Percentiles rank a stretch among this genome's conserved stretches.
These are phyloP conservation scores for Chaitophorus viminalis DNA, from an alignment of 2,888 invertebrate genomes.

Conservation along the genomic window DNA sequence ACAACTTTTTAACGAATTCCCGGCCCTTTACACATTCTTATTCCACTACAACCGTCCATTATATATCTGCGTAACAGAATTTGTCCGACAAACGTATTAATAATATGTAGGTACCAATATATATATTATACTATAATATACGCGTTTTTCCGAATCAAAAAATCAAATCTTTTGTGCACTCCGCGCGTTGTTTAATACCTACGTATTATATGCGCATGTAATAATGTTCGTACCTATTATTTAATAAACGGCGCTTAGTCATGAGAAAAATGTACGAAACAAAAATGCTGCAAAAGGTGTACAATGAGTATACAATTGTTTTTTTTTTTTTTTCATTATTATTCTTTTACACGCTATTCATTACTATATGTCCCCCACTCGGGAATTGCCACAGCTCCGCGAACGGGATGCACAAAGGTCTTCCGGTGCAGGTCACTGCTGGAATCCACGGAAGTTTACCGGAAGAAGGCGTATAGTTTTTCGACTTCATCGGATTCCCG, in stretches of 20 bases:
- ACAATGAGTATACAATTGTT: neutral
- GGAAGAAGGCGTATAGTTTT: constrained; percentile 61
- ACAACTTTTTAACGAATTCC: neutral
- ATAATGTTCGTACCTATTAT: too few species aligned
- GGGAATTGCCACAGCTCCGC: constrained; percentile 30
- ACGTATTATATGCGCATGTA: neutral
- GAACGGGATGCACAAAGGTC: constrained; percentile 32
- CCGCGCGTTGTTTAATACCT: constrained; percentile 9
- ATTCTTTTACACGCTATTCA: constrained; percentile 16
- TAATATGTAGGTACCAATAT: too few species aligned
- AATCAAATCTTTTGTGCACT: constrained; percentile 59
- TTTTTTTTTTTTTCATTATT: constrained; percentile 15
- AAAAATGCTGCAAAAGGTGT: constrained; percentile 12
- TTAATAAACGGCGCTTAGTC: constrained; percentile 56
- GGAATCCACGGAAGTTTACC: constrained; percentile 61
- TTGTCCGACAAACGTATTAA: too few species aligned
- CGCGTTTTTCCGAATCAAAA: constrained; percentile 29
- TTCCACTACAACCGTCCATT: neutral
- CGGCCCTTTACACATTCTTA: neutral
- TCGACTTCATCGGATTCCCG: constrained; percentile 52
- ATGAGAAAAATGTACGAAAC: constrained; percentile 53
- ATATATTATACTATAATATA: too few species aligned
- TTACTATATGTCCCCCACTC: constrained; percentile 46
- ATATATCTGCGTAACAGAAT: too few species aligned
- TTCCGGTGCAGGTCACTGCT: constrained; percentile 54